A percentile compares a stretch with the other conserved stretches of the same genome.
Evolutionary conservation across 2,113 vertebrate species (phyloP).

Genomic region (Microcebus lehilahytsara): DNA sequence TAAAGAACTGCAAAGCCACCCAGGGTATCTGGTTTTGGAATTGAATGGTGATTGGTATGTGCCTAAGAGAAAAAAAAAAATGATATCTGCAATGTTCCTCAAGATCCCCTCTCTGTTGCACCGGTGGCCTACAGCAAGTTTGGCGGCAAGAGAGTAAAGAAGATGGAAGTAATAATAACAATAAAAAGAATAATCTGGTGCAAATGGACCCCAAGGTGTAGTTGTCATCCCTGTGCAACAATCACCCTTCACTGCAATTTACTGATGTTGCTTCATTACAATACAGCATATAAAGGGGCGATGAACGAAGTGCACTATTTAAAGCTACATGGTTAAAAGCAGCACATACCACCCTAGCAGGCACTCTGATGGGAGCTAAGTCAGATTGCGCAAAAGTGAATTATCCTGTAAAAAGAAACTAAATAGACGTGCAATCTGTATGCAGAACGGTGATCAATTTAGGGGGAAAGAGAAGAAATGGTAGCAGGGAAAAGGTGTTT

Average conservation of each 20-base stretch:
- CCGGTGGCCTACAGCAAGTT: slow-evolving; percentile 83
- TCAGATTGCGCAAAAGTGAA: slow-evolving; percentile 63
- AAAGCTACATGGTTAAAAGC: slow-evolving; percentile 72
- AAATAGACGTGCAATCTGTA: not conserved
- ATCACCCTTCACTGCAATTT: slow-evolving; percentile 88
- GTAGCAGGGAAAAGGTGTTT: not conserved
- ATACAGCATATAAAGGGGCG: slow-evolving; percentile 79
- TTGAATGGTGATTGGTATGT: slow-evolving; percentile 64
- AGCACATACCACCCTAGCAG: slow-evolving; percentile 50
- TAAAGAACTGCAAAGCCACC: slow-evolving; percentile 65
- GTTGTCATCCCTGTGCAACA: slow-evolving; percentile 85
- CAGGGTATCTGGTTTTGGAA: slow-evolving; percentile 65
- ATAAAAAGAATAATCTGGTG: slow-evolving; percentile 88
- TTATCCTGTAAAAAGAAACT: not conserved
- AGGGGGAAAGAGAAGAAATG: not conserved
- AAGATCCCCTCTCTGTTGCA: slow-evolving; percentile 70
- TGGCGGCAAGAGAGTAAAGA: slow-evolving; percentile 81
- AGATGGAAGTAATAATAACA: slow-evolving; percentile 87
- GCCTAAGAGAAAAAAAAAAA: slow-evolving; percentile 70
- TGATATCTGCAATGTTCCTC: slow-evolving; percentile 77
- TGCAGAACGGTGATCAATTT: not conserved
- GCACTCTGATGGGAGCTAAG: slow-evolving; percentile 36
- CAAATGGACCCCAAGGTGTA: slow-evolving; percentile 87
- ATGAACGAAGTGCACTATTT: slow-evolving; percentile 78
- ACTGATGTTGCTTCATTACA: slow-evolving; percentile 87